phyloP scores from a whole-genome alignment of 2,113 vertebrate genomes.

The Rhinoptilus africanus region DNA sequence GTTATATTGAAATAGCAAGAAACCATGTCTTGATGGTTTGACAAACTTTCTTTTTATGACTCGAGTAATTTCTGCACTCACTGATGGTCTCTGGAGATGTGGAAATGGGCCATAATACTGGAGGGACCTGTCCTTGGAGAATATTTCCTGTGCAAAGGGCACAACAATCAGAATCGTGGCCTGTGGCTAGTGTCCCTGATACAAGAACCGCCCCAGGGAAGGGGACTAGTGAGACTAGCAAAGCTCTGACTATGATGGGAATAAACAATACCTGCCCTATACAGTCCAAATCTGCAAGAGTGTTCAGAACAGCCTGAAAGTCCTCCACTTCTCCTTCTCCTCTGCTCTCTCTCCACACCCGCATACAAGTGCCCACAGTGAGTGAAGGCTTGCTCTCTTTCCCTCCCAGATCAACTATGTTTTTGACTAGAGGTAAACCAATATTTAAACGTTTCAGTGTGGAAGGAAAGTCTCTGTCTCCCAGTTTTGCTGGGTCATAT shows the following conservation, averaged over 20 bases:
- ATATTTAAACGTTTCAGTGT: neutral
- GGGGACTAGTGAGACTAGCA: neutral
- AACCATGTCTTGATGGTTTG: neutral
- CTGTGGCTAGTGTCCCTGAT: neutral
- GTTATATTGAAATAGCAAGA: neutral
- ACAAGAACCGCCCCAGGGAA: neutral
- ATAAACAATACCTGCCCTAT: neutral
- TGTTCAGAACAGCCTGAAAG: neutral
- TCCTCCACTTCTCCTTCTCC: neutral
- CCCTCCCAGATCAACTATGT: neutral
- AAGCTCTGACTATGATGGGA: neutral
- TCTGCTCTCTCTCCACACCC: neutral
- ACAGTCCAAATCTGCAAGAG: neutral
- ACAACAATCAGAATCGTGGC: neutral
- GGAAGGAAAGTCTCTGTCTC: neutral
- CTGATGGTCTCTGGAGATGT: neutral
- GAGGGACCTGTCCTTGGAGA: neutral
- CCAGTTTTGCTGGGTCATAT: neutral
- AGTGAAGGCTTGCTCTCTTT: neutral
- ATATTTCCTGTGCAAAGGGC: neutral
- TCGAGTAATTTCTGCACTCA: neutral
- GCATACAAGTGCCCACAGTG: neutral
- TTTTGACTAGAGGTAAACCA: neutral
- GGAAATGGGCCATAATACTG: neutral
- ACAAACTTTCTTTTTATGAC: neutral